phyloP scores from a whole-genome alignment of 2,888 invertebrate genomes.

The Eupithecia subfuscata region DNA sequence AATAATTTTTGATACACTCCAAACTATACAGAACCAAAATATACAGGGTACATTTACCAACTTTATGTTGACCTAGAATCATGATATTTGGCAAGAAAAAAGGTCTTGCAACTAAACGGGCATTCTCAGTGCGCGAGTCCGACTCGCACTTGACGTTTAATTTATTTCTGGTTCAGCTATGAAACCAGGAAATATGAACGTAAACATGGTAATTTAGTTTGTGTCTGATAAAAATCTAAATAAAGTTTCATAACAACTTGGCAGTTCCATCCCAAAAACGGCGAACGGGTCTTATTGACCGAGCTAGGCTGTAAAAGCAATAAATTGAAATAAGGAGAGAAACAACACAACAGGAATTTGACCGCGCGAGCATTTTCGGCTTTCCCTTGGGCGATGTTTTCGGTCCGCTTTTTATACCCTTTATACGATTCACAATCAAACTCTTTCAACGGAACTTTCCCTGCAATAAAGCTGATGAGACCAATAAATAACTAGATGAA shows the following conservation, averaged over 20 bases:
- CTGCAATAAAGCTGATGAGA: constrained; percentile 39
- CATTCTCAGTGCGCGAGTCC: no score
- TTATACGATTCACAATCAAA: constrained; percentile 37
- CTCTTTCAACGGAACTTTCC: constrained; percentile 42
- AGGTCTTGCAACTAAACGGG: no score
- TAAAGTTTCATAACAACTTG: constrained; percentile 36
- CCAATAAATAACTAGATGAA: constrained; percentile 44
- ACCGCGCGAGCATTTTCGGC: constrained; percentile 29
- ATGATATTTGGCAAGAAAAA: no score
- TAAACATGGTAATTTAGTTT: not conserved
- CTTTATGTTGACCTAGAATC: no score
- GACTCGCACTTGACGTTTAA: no score
- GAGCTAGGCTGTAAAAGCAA: constrained; percentile 34
- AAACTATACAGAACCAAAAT: no score
- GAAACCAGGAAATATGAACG: not conserved
- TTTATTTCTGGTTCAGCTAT: not conserved
- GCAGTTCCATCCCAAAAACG: constrained; percentile 34
- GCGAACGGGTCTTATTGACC: constrained; percentile 33
- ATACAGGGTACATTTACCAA: no score
- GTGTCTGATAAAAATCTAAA: constrained; percentile 29
- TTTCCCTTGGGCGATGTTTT: constrained; percentile 52
- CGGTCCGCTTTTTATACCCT: constrained; percentile 46
- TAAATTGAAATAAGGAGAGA: constrained; percentile 43
- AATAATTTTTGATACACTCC: no score
- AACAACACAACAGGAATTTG: constrained; percentile 37